A percentile compares a stretch with the other conserved stretches of the same genome.
phyloP scores from a whole-genome alignment of 2,888 invertebrate genomes.

The Napeogenes sylphis region DNA sequence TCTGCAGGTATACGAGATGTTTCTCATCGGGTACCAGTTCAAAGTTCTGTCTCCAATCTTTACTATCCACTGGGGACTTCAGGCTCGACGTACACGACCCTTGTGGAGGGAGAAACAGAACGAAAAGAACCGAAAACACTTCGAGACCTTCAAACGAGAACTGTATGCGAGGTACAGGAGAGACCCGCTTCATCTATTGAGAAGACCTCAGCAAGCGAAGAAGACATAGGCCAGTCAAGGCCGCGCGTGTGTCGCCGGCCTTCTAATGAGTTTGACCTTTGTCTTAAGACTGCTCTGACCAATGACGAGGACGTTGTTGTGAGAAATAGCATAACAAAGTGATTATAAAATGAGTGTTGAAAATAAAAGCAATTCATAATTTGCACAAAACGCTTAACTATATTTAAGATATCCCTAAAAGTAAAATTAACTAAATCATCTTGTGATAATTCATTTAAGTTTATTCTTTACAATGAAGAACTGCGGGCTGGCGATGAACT shows the following conservation, averaged over 20 bases:
- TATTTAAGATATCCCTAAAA: too few relatives aligned
- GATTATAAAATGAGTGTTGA: constrained; percentile 1
- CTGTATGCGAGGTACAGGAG: constrained; percentile 85
- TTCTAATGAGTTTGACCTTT: constrained; percentile 38
- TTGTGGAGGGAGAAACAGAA: constrained; percentile 93
- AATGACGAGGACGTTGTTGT: constrained; percentile 2
- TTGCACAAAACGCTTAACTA: too few relatives aligned
- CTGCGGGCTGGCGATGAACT: too few relatives aligned
- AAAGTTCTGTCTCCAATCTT: constrained; percentile 92
- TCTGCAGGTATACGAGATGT: constrained; percentile 93
- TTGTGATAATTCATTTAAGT: too few relatives aligned
- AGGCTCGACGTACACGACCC: constrained; percentile 86
- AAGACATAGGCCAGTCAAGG: constrained; percentile 73
- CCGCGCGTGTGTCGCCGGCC: constrained; percentile 65
- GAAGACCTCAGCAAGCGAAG: constrained; percentile 55
- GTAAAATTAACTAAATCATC: too few relatives aligned
- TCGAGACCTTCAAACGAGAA: constrained; percentile 90
- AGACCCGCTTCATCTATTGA: constrained; percentile 77
- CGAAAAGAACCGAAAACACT: constrained; percentile 86
- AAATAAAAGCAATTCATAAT: background rate
- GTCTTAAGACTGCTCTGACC: constrained; percentile 41
- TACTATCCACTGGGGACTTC: constrained; percentile 93
- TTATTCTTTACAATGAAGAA: too few relatives aligned
- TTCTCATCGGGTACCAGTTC: constrained; percentile 91
- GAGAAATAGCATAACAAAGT: too few relatives aligned